Base-by-base conservation (phyloP, 2,797 vertebrate species). In the Xenentodon cancila region DNA sequence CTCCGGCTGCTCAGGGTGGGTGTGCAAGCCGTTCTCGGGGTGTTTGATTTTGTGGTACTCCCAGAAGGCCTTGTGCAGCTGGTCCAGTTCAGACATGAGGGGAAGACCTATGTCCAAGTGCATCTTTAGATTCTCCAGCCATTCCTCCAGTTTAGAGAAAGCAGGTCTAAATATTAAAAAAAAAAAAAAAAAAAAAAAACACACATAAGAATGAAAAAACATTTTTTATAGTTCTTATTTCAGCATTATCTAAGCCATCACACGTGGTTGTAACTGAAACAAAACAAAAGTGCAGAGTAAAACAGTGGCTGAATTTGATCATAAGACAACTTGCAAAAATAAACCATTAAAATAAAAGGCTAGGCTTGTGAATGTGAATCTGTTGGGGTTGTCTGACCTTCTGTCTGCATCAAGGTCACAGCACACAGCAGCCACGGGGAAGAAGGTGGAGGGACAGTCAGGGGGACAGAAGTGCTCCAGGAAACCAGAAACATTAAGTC, bases 381-480 rank as follows among this genome's bases (percentile, higher is more conserved):
- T 11, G 2, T 48, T 56, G 56, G 5, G 15, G 71, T 78, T 56
- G 70, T 63, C 94, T 92, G 61, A 98, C 97, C 97, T 91, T 88
- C 96, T 98, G 90, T 99, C 97, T 0, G 95, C 94, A 53, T 98
- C 97, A 62, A 98, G 91, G 77, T 99, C 97, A 5, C 97, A 99
- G 92, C 97, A 99, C 82, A 95, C 77, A 71, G 93, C 96, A 0
- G 97, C 95, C 7, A 97, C 89, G 54, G 97, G 97, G 84, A 99
- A 99, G 91, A 97, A 99, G 69, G 96, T 91, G 0, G 90, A 79
- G 27, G 97, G 97, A 65, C 96, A 98, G 67, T 93, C 64, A 0
- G 93, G 68, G 15, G 97, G 96, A 62, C 95, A 99, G 88, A 92
- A 98, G 67, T 96, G 95, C 77, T 99, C 96, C 90, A 99, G 85